These are phyloP conservation scores for Eonycteris spelaea DNA, from an alignment of 2,113 vertebrate genomes.

Conservation along the genomic window DNA sequence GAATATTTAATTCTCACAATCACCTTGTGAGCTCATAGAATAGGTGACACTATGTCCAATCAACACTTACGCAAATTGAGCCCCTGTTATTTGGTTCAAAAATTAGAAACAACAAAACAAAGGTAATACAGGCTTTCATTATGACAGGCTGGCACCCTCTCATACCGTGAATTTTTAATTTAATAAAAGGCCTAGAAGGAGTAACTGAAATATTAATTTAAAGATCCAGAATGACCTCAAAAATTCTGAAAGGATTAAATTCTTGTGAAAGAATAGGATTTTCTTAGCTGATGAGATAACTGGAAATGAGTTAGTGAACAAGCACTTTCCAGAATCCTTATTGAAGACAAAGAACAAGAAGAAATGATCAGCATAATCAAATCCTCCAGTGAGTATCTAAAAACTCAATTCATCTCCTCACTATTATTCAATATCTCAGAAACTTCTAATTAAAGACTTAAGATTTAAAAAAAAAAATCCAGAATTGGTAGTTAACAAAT, in stretches of 20 bases:
- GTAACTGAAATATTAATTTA: neutral
- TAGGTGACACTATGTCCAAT: neutral
- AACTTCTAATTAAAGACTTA: neutral
- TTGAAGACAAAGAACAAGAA: neutral
- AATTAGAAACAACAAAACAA: neutral
- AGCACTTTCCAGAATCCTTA: neutral
- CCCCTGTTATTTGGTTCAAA: neutral
- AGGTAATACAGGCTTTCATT: neutral
- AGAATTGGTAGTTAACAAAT: neutral
- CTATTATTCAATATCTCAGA: neutral
- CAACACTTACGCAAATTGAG: neutral
- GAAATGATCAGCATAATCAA: neutral
- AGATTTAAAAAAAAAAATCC: neutral
- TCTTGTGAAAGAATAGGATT: neutral
- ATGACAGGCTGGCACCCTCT: neutral
- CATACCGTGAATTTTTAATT: neutral
- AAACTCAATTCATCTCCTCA: neutral
- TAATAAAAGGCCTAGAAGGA: neutral
- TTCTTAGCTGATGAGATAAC: neutral
- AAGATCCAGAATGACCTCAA: neutral
- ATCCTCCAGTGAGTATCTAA: neutral
- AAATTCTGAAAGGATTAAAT: slow-evolving; percentile 11
- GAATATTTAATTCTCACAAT: neutral
- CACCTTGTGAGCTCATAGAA: neutral
- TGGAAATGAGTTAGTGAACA: neutral